phyloP scores from a whole-genome alignment of 2,113 vertebrate genomes.

The Meriones unguiculatus region DNA sequence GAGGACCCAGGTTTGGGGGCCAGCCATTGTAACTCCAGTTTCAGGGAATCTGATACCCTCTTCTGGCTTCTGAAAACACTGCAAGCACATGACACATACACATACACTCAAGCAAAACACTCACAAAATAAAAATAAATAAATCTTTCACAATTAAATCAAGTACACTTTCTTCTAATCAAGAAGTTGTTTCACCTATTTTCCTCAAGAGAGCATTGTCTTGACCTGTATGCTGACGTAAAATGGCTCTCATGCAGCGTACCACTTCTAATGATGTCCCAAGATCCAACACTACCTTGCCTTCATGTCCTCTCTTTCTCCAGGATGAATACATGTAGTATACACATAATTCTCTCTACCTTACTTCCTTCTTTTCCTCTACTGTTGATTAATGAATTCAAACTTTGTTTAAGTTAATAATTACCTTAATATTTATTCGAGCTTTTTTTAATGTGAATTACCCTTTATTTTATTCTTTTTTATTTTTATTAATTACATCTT shows the following conservation, averaged over 20 bases:
- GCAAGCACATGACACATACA: neutral
- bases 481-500: too few relatives aligned
- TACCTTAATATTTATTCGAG: neutral
- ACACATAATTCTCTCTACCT: neutral
- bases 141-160: neutral
- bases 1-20: neutral
- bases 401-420: neutral
- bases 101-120: neutral
- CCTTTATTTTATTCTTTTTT: too few relatives aligned
- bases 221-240: neutral
- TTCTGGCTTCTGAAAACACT: neutral
- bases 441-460: too few relatives aligned
- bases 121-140: neutral
- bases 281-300: neutral
- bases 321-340: neutral
- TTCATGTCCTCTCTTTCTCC: neutral
- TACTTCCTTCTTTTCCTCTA: neutral
- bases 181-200: neutral
- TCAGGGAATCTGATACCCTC: neutral
- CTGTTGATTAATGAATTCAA: neutral
- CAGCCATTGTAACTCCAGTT: neutral
- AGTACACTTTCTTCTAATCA: neutral
- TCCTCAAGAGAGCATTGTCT: neutral
- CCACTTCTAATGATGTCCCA: neutral
- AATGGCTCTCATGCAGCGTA: neutral